These are phyloP conservation scores for Drosophila serrata DNA, from an alignment of 1,140 invertebrate genomes.

Conservation along the genomic window DNA sequence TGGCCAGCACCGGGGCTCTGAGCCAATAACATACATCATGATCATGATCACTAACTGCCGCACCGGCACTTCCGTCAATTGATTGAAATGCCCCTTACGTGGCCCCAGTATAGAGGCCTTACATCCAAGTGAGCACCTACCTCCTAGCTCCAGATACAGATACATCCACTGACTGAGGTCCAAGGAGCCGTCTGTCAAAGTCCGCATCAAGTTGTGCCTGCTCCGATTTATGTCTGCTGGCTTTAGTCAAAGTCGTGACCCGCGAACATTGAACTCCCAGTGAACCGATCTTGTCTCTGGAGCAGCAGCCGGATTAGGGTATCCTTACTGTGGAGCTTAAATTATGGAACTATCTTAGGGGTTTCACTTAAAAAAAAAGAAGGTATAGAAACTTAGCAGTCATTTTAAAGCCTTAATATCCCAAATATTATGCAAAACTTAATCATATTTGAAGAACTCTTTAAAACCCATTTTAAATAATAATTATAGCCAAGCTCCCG, in stretches of 20 bases:
- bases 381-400: too few relatives aligned
- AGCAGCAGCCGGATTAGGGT: conserved; percentile 4
- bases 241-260: conserved; percentile 71
- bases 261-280: conserved; percentile 72
- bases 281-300: conserved; percentile 49
- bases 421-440: background rate
- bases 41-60: conserved; percentile 27
- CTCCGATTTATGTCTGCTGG: conserved; percentile 60
- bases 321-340: conserved; percentile 17
- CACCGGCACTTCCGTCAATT: conserved; percentile 63
- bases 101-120: conserved; percentile 18
- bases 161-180: conserved; percentile 1
- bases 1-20: conserved; percentile 4
- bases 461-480: background rate
- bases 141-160: conserved; percentile 10
- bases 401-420: background rate
- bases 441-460: background rate
- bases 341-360: background rate
- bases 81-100: conserved; percentile 35
- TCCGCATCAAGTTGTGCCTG: conserved; percentile 37
- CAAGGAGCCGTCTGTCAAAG: conserved; percentile 40
- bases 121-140: background rate
- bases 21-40: conserved; percentile 69
- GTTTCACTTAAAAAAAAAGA: conserved; percentile 13
- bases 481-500: background rate